Conservation (phyloP, 1,140 invertebrate genomes). For the Atta colombica region DNA sequence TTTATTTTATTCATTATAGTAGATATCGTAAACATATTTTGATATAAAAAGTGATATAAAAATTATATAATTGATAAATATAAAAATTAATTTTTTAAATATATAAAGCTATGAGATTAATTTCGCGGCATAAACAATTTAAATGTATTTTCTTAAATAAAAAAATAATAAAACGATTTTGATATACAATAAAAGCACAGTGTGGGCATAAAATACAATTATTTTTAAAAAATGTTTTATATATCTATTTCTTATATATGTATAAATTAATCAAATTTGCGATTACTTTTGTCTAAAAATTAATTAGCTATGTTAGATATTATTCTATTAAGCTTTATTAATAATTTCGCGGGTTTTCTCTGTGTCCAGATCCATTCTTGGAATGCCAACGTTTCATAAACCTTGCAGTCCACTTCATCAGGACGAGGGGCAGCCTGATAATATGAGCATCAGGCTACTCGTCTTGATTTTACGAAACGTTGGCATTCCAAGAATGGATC, state of each 20-base stretch:
- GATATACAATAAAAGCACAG: neutral
- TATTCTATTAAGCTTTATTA: neutral
- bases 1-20: neutral
- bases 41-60: neutral
- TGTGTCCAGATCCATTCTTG: too few species aligned
- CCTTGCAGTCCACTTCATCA: too few species aligned
- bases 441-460: too few species aligned
- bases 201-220: conserved; percentile 49
- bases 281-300: neutral
- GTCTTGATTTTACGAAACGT: too few species aligned
- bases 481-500: too few species aligned
- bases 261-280: neutral
- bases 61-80: conserved; percentile 19
- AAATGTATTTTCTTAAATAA: neutral
- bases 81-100: neutral
- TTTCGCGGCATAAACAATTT: neutral
- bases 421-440: too few species aligned
- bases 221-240: neutral
- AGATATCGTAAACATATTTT: neutral
- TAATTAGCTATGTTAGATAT: conserved; percentile 1
- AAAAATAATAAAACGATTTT: neutral
- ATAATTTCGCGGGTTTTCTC: neutral
- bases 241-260: neutral
- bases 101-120: neutral
- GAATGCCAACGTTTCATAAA: too few species aligned